These are phyloP conservation scores for Coregonus clupeaformis DNA, from an alignment of 2,113 vertebrate genomes.

Conservation along the genomic window DNA sequence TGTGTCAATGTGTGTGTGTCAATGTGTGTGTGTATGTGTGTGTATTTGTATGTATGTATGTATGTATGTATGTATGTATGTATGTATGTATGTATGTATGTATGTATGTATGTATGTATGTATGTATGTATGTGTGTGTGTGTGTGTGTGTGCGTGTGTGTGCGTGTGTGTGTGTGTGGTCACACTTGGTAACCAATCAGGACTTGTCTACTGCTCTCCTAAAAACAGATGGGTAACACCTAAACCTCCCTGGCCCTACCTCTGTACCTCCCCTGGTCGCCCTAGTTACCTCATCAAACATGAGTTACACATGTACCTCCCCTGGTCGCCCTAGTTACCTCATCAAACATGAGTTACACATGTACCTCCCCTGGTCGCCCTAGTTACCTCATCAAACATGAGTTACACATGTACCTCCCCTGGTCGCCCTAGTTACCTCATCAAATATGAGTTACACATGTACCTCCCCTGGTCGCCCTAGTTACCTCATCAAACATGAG, in stretches of 20 bases:
- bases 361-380: not conserved
- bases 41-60: too few species aligned
- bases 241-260: not conserved
- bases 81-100: too few species aligned
- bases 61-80: too few species aligned
- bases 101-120: too few species aligned
- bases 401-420: not conserved
- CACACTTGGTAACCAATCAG: not conserved
- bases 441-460: not conserved
- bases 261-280: not conserved
- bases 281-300: not conserved
- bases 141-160: too few species aligned
- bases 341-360: not conserved
- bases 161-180: not conserved
- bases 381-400: not conserved
- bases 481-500: not conserved
- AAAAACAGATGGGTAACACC: slow-evolving; percentile 8
- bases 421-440: not conserved
- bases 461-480: not conserved
- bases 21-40: too few species aligned
- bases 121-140: too few species aligned
- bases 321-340: not conserved
- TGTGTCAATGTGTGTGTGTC: too few species aligned
- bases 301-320: too few species aligned
- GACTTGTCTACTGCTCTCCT: not conserved